phyloP scores from a whole-genome alignment of 2,113 vertebrate species.

The Engystomops pustulosus region DNA sequence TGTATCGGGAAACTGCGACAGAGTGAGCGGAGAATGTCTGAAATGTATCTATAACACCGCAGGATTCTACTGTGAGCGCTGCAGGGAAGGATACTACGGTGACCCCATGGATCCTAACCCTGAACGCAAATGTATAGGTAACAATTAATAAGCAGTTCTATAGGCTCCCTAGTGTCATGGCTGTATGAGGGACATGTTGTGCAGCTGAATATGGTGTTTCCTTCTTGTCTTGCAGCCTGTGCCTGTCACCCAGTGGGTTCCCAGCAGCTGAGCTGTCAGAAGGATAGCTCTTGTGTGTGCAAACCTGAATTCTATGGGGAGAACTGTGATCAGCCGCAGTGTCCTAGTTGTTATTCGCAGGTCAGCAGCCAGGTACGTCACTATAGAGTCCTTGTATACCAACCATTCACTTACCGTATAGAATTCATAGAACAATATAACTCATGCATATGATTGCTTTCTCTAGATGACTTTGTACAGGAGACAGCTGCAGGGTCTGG shows the following conservation, averaged over 20 bases:
- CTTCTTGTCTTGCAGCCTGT: conserved; percentile 76
- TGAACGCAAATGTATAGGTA: conserved; percentile 79
- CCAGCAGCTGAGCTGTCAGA: conserved; percentile 72
- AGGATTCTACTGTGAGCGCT: conserved; percentile 86
- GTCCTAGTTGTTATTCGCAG: conserved; percentile 85
- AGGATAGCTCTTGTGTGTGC: conserved; percentile 82
- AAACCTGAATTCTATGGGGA: conserved; percentile 80
- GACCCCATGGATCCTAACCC: conserved; percentile 79
- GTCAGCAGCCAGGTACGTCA: conserved; percentile 79
- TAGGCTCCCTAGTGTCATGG: no score
- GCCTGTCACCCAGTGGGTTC: conserved; percentile 76
- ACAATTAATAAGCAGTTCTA: background rate
- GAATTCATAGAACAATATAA: background rate
- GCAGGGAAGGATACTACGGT: conserved; percentile 86
- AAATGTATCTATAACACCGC: conserved; percentile 90
- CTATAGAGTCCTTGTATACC: background rate
- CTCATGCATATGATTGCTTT: background rate
- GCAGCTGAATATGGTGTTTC: background rate
- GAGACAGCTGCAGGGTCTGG: conserved; percentile 76
- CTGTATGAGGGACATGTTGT: no score
- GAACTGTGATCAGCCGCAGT: conserved; percentile 76
- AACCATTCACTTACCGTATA: background rate
- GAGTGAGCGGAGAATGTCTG: conserved; percentile 83
- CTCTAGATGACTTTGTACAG: conserved; percentile 79
- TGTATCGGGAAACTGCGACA: conserved; percentile 85